Evolutionary conservation across 2,888 invertebrate genomes (phyloP).

Genomic region (Tenodera sinensis): DNA sequence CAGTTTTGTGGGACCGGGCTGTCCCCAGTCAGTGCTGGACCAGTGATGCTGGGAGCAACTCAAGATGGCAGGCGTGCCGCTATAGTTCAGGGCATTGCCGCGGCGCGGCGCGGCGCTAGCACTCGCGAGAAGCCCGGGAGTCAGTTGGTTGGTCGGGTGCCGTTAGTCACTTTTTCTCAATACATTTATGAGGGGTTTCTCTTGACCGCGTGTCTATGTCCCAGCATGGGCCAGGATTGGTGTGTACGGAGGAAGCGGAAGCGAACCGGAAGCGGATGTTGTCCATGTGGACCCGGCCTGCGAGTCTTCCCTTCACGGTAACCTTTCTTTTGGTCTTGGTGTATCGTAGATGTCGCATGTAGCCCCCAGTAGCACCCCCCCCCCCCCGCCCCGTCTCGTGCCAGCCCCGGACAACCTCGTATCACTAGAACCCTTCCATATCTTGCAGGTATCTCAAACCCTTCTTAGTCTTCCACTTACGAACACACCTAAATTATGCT

Average conservation of each 20-base stretch:
- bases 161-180: not conserved
- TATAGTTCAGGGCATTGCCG: constrained; percentile 28
- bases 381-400: not conserved
- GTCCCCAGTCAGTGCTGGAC: not conserved
- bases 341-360: not conserved
- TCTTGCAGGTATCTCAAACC: too few species aligned
- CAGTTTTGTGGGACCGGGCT: not conserved
- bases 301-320: constrained; percentile 32
- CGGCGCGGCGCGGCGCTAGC: constrained; percentile 14
- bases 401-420: not conserved
- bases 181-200: not conserved
- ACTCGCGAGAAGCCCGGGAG: constrained; percentile 1
- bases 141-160: not conserved
- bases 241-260: constrained; percentile 65
- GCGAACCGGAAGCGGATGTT: constrained; percentile 52
- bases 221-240: constrained; percentile 68
- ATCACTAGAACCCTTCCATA: not conserved
- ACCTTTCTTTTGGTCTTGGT: not conserved
- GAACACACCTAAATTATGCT: not conserved
- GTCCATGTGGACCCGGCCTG: constrained; percentile 28
- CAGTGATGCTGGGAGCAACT: constrained; percentile 15
- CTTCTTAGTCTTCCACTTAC: not conserved
- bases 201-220: not conserved
- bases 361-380: not conserved
- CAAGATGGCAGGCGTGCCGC: constrained; percentile 23